Conservation (phyloP, 2,888 invertebrate species). For the Cataglyphis albicans region DNA sequence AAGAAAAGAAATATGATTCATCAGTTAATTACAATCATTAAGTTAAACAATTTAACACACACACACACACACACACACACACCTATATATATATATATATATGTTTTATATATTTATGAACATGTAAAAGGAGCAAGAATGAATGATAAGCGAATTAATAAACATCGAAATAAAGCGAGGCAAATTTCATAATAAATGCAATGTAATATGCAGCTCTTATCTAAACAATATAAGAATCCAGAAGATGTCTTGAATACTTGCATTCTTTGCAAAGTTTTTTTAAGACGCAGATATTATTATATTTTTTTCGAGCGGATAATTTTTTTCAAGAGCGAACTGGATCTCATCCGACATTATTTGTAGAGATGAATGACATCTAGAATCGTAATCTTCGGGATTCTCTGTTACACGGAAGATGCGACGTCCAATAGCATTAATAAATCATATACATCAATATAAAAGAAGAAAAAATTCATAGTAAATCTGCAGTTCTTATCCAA, state of each 20-base stretch:
- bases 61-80: too few relatives aligned
- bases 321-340: background rate
- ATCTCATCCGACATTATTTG: constrained; percentile 90
- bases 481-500: too few relatives aligned
- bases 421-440: constrained; percentile 89
- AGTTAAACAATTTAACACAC: background rate
- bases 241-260: background rate
- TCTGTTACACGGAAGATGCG: constrained; percentile 89
- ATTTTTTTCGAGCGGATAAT: background rate
- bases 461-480: background rate
- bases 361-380: constrained; percentile 93
- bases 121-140: background rate
- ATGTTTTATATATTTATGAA: background rate
- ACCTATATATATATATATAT: background rate
- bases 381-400: constrained; percentile 93
- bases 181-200: background rate
- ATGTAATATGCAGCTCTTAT: background rate
- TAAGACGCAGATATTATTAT: background rate
- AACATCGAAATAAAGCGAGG: background rate
- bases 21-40: background rate
- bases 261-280: background rate
- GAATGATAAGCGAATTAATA: background rate
- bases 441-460: background rate
- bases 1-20: background rate
- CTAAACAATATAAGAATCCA: background rate